Evolutionary conservation across 37 sponge, comb jelly and placozoan genomes (phyloP), one percentile per base, ranked within the genome.

Genomic region (Axinella damicornis): DNA sequence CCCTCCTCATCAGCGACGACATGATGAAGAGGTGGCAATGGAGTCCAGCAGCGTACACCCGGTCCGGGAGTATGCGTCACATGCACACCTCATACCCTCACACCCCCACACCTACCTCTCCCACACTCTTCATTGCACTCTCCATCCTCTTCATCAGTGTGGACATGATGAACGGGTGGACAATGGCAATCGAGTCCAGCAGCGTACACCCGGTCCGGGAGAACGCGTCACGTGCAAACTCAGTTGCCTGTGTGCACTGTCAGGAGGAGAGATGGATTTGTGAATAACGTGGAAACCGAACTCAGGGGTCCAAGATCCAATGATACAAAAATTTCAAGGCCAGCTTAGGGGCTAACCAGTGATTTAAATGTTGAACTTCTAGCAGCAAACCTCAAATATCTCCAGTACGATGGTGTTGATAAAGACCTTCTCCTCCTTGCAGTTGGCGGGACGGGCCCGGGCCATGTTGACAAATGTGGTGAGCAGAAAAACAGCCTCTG

Each of bases 381-480:
- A 36, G 60, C 0, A 21, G 38, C 33, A 5, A 41, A 95, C 98
- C 87, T 97, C 88, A 71, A 94, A 95, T 37, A 97, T 78, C 37
- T 93, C 88, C 41, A 83, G 70, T 17, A 78, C 69, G 19, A 97
- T 80, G 36, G 84, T 76, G n/a, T 92, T 82, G 31, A 95, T 94
- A 66, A 97, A 92, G 52, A 57, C 60, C 30, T 19, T 85, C 68
- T 95, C 93, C n/a, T 70, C 83, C 17, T 85, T 76, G 2, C 57
- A 65, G 39, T 88, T 71, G 60, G 66, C 71, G 6, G 38, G 46
- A 30, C 96, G 74, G 22, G 90, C 78, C 9, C 88, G 56, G n/a
- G 95, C 93, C 91, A 97, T 97, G 88, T 94, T 97, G 74, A 91
- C 93, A 71, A 97, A 88, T 11, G 96, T 97, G 25, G 98, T 97